Percentiles rank a stretch among this genome's conserved stretches.
These are phyloP conservation scores for Notarius quadriscutis DNA, from an alignment of 2,113 vertebrate genomes.

Conservation along the genomic window DNA sequence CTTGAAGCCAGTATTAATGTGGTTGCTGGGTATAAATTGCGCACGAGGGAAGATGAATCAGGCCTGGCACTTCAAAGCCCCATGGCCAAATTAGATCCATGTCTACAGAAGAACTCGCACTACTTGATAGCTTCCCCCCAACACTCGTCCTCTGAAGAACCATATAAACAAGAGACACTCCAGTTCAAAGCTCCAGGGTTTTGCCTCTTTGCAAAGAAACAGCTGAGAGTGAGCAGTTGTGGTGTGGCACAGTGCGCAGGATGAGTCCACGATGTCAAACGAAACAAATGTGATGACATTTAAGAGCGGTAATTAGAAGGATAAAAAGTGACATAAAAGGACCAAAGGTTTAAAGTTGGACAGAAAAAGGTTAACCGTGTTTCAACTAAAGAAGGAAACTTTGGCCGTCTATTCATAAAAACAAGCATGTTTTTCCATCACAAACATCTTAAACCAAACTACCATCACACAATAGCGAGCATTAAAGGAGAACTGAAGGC, in stretches of 20 bases:
- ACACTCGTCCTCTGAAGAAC: conserved; percentile 23
- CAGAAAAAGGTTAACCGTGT: neutral
- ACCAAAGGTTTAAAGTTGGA: no score
- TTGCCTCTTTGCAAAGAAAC: conserved; percentile 26
- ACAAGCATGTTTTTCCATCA: neutral
- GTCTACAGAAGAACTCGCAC: conserved; percentile 43
- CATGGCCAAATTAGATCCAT: conserved; percentile 48
- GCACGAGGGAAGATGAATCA: conserved; percentile 54
- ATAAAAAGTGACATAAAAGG: neutral
- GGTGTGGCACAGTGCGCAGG: neutral
- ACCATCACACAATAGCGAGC: neutral
- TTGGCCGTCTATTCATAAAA: neutral
- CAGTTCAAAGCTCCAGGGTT: conserved; percentile 47
- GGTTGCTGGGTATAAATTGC: conserved; percentile 50
- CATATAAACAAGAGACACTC: conserved; percentile 52
- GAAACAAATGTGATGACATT: conserved; percentile 8
- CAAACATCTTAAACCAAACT: neutral
- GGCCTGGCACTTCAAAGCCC: conserved; percentile 48
- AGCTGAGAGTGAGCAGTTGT: conserved; percentile 14
- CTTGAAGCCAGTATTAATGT: conserved; percentile 49
- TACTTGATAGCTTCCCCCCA: conserved; percentile 31
- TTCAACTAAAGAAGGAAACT: neutral
- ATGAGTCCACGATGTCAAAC: conserved; percentile 13
- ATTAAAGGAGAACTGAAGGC: neutral
- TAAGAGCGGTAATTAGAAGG: conserved; percentile 8